Evolutionary conservation across 35 echinoderm and acorn worm genomes (phyloP).

Genomic region (Lytechinus pictus): DNA sequence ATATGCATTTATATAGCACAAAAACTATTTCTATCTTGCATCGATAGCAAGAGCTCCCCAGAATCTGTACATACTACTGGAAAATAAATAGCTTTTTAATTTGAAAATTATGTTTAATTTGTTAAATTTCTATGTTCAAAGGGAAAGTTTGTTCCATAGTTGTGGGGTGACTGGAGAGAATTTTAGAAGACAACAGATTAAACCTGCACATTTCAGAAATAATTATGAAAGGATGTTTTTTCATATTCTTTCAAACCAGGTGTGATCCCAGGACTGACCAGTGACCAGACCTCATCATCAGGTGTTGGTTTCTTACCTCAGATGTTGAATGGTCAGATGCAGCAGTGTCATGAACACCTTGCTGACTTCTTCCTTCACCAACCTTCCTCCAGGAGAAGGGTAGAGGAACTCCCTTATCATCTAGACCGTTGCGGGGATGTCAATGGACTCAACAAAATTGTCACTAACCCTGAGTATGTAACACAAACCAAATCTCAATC

Average conservation of each 20-base stretch:
- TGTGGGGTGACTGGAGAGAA: too few relatives aligned
- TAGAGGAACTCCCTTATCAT: constrained; percentile 84
- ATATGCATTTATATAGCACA: too few relatives aligned
- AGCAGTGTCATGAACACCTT: constrained; percentile 69
- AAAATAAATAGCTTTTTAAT: too few relatives aligned
- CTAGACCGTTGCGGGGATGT: constrained; percentile 81
- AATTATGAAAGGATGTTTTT: too few relatives aligned
- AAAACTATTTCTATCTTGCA: too few relatives aligned
- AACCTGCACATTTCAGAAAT: too few relatives aligned
- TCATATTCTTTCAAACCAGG: constrained; percentile 22
- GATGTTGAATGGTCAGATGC: constrained; percentile 52
- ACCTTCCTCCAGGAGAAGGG: constrained; percentile 61
- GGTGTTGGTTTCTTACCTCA: constrained; percentile 15
- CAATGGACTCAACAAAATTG: constrained; percentile 54
- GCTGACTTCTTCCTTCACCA: constrained; percentile 73
- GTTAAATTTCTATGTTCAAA: too few relatives aligned
- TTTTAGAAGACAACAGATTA: too few relatives aligned
- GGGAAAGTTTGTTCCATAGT: too few relatives aligned
- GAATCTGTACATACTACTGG: too few relatives aligned
- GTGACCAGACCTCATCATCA: not conserved
- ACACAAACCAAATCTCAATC: not conserved
- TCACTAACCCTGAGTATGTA: constrained; percentile 84
- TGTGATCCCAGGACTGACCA: constrained; percentile 44
- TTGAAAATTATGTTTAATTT: too few relatives aligned
- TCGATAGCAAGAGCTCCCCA: too few relatives aligned